Evolutionary conservation across 2,888 invertebrate species (phyloP).

Genomic region (Parnassius glacialis): DNA sequence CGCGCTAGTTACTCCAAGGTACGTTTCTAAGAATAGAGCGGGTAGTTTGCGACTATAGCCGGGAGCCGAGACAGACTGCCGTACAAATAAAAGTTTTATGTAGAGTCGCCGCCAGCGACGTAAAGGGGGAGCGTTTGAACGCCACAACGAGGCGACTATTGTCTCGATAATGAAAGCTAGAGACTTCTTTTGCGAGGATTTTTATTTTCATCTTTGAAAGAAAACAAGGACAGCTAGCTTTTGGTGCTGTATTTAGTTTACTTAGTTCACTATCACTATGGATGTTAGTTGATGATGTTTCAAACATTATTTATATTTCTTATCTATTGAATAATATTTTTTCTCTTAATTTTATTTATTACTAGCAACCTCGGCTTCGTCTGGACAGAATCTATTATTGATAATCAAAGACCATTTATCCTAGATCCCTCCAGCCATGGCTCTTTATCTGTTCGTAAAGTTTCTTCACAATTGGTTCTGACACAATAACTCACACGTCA

Average conservation of each 20-base stretch:
- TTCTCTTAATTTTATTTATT: too few species aligned
- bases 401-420: too few species aligned
- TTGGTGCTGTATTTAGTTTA: slow-evolving; percentile 11
- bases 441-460: too few species aligned
- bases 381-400: too few species aligned
- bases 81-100: slow-evolving; percentile 47
- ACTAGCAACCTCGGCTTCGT: too few species aligned
- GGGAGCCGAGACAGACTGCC: slow-evolving; percentile 45
- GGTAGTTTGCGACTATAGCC: slow-evolving; percentile 29
- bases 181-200: slow-evolving; percentile 25
- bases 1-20: slow-evolving; percentile 33
- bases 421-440: too few species aligned
- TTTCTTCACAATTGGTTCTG: too few species aligned
- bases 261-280: neutral
- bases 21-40: slow-evolving; percentile 41
- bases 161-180: slow-evolving; percentile 30
- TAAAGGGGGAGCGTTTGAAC: slow-evolving; percentile 28
- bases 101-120: slow-evolving; percentile 42
- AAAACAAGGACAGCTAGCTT: slow-evolving; percentile 14
- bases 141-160: slow-evolving; percentile 25
- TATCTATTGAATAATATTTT: too few species aligned
- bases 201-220: slow-evolving; percentile 13
- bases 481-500: too few species aligned
- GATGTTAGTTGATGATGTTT: slow-evolving; percentile 1
- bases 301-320: too few species aligned